Percentiles rank a stretch among this genome's conserved stretches.
Conservation (phyloP, 2,113 vertebrate species). For the Camelus bactrianus region DNA sequence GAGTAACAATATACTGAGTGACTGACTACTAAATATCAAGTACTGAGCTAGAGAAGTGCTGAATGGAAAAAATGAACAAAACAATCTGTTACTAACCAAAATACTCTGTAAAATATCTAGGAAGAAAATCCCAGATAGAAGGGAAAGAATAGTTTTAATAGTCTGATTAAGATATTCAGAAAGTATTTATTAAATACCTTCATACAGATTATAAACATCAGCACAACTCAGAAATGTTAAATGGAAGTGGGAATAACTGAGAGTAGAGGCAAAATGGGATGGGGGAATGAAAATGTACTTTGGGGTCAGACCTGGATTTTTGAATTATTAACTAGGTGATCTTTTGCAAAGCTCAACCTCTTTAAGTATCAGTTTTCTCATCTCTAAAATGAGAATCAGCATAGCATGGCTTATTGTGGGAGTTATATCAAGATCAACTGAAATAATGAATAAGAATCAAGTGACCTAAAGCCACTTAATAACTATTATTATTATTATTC, state of each 20-base stretch:
- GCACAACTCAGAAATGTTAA: not conserved
- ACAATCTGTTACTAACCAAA: slow-evolving; percentile 36
- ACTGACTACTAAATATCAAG: not conserved
- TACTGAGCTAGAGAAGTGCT: not conserved
- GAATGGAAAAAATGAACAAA: slow-evolving; percentile 28
- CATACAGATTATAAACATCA: not conserved
- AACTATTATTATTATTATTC: not conserved
- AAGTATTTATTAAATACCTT: not conserved
- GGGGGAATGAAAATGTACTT: not conserved
- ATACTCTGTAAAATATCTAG: not conserved
- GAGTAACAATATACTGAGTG: not conserved
- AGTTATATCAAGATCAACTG: not conserved
- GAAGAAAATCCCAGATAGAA: not conserved
- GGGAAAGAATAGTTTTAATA: not conserved
- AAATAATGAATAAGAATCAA: slow-evolving; percentile 19
- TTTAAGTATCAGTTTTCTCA: not conserved
- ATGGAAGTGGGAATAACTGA: not conserved
- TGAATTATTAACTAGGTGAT: not conserved
- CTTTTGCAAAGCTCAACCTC: not conserved
- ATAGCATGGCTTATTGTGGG: not conserved
- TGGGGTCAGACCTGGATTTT: not conserved
- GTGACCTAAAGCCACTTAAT: not conserved
- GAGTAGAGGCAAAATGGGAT: not conserved
- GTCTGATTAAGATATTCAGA: not conserved
- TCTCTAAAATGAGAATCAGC: not conserved